phyloP scores from a whole-genome alignment of 2,888 invertebrate genomes.

The Drosophila prolongata region DNA sequence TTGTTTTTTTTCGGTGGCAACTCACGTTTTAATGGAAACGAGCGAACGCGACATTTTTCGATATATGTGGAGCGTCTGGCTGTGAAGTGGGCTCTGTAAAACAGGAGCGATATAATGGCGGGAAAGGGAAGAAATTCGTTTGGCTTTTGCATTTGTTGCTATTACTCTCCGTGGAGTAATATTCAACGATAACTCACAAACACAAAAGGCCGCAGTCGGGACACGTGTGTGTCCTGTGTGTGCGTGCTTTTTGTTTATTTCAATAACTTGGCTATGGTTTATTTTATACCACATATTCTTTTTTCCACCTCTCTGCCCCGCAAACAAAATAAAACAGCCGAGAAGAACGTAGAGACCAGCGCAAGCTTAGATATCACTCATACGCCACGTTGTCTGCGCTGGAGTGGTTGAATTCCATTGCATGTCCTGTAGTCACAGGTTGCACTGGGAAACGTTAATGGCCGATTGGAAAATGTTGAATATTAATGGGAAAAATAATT shows the following conservation, averaged over 20 bases:
- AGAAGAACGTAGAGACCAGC: conserved; percentile 11
- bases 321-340: conserved; percentile 10
- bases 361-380: conserved; percentile 61
- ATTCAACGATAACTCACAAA: conserved; percentile 71
- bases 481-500: no score
- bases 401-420: neutral
- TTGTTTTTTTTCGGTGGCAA: conserved; percentile 22
- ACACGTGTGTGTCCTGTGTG: conserved; percentile 36
- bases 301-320: conserved; percentile 3
- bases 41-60: conserved; percentile 61
- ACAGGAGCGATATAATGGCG: neutral
- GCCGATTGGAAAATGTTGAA: no score
- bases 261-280: conserved; percentile 60
- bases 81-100: conserved; percentile 40
- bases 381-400: conserved; percentile 63
- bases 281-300: neutral
- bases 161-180: conserved; percentile 77
- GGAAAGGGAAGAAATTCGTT: conserved; percentile 14
- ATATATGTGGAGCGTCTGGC: conserved; percentile 43
- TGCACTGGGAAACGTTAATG: no score
- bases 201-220: conserved; percentile 46
- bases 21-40: conserved; percentile 72
- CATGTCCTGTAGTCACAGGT: neutral
- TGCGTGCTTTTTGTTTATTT: conserved; percentile 77
- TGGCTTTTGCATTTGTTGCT: conserved; percentile 47